Evolutionary conservation across 2,888 invertebrate species (phyloP), one percentile per base, ranked within the genome.

Genomic region (Torymus texanus): DNA sequence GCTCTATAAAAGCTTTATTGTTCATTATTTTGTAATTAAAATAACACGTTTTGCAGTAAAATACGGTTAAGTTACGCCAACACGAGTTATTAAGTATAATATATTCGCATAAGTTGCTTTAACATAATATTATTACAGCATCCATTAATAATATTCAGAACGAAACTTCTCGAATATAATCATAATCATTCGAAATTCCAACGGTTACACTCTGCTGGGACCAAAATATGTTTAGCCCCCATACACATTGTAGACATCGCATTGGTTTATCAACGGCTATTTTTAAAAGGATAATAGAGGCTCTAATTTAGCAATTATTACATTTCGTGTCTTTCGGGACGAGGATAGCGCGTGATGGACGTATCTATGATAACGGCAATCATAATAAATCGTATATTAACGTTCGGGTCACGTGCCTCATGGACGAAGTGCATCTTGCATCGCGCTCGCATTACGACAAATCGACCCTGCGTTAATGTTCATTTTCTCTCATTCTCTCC

Each of bases 311-410:
- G 24, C 76, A 63, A 74, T 80, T 80, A 77, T 68, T 41, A 61
- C 77, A 65, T 74, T 75, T 80, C 65, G 74, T 68, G 65, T 77
- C 68, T 80, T 77, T 80, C 55, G 65, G 62, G 58, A 72, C 66
- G 72, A 76, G 67, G 73, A 74, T 77, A 74, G 61, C 65, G 16
- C n/a, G 14, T 58, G 71, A 67, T 67, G 59, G 67, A 67, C 56
- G 24, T 56, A 70, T 75, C 61, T 62, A 62, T 70, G 78, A 78
- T 77, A 78, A 66, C 65, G 55, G 74, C 75, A 78, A 74, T 80
- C 77, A 78, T 78, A 80, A 80, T 80, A 80, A 80, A 75, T 75
- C 70, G 80, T 67, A 78, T 71, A 75, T 80, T 80, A 65, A 65
- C 66, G 62, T 58, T 65, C 53, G 5, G 29, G 67, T 66, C 70